Base-by-base conservation (phyloP, 30 jellyfish, hydroid and myxozoan genomes). In the Pelagia noctiluca region DNA sequence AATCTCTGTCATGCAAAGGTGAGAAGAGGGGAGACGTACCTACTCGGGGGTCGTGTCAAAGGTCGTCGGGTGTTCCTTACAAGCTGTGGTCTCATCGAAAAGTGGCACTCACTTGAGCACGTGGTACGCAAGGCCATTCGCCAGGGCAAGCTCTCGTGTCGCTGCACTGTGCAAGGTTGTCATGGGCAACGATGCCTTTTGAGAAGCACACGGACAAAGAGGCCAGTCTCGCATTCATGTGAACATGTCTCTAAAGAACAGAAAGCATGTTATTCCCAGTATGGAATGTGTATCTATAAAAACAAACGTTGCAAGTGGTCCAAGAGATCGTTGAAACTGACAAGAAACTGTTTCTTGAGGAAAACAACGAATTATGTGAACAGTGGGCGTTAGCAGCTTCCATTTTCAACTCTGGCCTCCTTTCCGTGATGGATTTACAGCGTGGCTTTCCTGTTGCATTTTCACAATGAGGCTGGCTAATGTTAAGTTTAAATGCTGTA, bases 81-180 rank as follows among this genome's bases (percentile, higher is more conserved):
- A 32, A 91, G 98, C 49, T 91, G 98, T 63, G 98, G 98, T 5
- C 76, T 91, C 29, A 72, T 85, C 38, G 70, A 37, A 31, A 64
- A 83, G 35, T 91, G 98, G 98, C 60, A 92, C 32, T 49, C 85
- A 1, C 42, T 91, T 24, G 77, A 95, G 61, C 89, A 76, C 22
- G 57, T 75, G 22, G 71, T 83, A 12, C 92, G 96, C 29, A 91
- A 91, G 49, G 78, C 95, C 31, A 48, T 91, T 23, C 93, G 98
- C 4, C 91, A 84, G 42, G 90, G 90, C 21, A 75, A 71, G 63
- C 67, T 91, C 29, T 84, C 94, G 0, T 91, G 98, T 49, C 66
- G 75, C 25, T 91, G 98, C 85, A 83, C 90, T 31, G 96, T 91
- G 42, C 89, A 83, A 26, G 98, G 98, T 37, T 91, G 98, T 61